Evolutionary conservation across 1,140 invertebrate genomes (phyloP), one percentile per base, ranked within the genome.

Genomic region (Drosophila triauraria): DNA sequence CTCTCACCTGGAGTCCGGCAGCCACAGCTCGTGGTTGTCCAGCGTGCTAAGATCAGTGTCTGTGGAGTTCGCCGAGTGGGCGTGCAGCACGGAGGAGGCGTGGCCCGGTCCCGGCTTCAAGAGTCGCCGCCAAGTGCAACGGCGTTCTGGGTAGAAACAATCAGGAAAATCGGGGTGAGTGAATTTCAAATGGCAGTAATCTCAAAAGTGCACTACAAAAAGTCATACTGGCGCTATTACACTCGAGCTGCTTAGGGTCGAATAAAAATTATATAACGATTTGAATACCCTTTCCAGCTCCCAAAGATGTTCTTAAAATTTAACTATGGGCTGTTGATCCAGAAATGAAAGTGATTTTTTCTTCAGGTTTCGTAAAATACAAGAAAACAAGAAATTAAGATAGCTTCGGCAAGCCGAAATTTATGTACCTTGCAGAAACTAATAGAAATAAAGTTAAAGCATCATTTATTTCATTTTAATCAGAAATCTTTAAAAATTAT

Each of bases 11-110:
- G 95, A 95, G 74, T 97, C 96, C 54, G 96, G 96, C 42, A 97
- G 93, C 96, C 96, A 97, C 4, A 97, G 94, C 77, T 97, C 96
- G 90, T 96, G 96, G 13, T 96, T 96, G 91, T 97, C 96, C 68
- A 97, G 93, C 0, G 96, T 96, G 43, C 96, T 96, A 42, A 97
- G 93, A 91, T 97, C 96, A 2, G 96, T 97, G 82, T 97, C 96
- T 0, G 96, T 97, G 10, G 96, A 97, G 4, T 96, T 95, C 0
- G 95, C 96, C 13, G 96, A 96, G 83, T 95, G 95, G 35, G 94
- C 94, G 88, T 96, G 96, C n/a, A 95, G 95, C 17, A 95, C 96
- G 0, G 94, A 94, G 64, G 93, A 85, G 53, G 87, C 81, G n/a
- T 82, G 58, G 64, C 87, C 92, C 23, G 85, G 88, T 40, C 93